Evolutionary conservation across 2,888 invertebrate species (phyloP), one percentile per base, ranked within the genome.

Genomic region (Taenaris catops): DNA sequence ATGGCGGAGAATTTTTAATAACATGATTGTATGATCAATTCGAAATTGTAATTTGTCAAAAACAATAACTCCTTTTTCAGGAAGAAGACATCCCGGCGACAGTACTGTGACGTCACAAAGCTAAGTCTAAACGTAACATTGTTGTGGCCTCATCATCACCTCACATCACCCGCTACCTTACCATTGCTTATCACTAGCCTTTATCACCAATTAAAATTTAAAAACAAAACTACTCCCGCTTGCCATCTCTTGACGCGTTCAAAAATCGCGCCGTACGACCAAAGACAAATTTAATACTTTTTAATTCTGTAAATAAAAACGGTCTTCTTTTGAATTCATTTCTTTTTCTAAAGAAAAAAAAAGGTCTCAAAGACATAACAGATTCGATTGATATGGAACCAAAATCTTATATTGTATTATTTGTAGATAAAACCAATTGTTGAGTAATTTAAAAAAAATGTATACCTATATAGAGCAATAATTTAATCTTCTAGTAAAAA

Each of bases 11-110:
- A n/a, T n/a, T n/a, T n/a, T n/a, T n/a, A n/a, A n/a, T n/a, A n/a
- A n/a, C n/a, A n/a, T n/a, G n/a, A n/a, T n/a, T n/a, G n/a, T n/a
- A n/a, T n/a, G n/a, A n/a, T n/a, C n/a, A n/a, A n/a, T n/a, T n/a
- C n/a, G n/a, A n/a, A n/a, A n/a, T n/a, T n/a, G n/a, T n/a, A n/a
- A n/a, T n/a, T n/a, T n/a, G n/a, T n/a, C n/a, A n/a, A n/a, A n/a
- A n/a, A n/a, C n/a, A n/a, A n/a, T n/a, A n/a, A n/a, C n/a, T n/a
- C n/a, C n/a, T n/a, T n/a, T 54, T 55, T 38, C 83, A 86, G 84
- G 84, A 76, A 68, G 83, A 80, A 71, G 84, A 86, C 72, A 72
- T 80, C 70, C 86, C 84, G 29, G 84, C 79, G 25, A 86, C 84
- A 49, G 67, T 83, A 51, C 75, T 86, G 53, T 84, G 72, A 81